Evolutionary conservation across 2,797 vertebrate species (phyloP).

Genomic region (Lutjanus argentimaculatus): DNA sequence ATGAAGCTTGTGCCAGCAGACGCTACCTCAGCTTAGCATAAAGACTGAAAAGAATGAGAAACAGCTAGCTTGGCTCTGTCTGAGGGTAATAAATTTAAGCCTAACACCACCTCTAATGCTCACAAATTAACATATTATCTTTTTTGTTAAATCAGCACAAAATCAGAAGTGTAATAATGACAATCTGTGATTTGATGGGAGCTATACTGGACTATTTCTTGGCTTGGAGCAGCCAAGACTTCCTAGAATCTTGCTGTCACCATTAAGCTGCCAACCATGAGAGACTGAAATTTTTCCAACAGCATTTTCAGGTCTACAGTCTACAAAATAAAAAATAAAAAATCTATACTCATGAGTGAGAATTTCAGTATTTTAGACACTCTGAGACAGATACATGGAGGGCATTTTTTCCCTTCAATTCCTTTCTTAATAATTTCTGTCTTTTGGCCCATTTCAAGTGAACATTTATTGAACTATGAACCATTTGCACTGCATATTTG

Average conservation of each 20-base stretch:
- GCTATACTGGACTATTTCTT: background rate
- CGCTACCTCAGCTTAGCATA: constrained; percentile 1
- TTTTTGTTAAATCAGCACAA: background rate
- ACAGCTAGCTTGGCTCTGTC: background rate
- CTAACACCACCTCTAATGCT: background rate
- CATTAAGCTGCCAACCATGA: no score
- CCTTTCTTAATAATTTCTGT: no score
- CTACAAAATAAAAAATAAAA: no score
- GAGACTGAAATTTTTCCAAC: no score
- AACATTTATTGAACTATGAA: no score
- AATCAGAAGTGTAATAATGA: background rate
- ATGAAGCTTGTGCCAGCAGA: background rate
- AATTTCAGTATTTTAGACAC: no score
- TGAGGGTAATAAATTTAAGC: no score
- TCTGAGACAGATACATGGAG: no score
- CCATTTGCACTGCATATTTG: no score
- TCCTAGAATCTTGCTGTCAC: background rate
- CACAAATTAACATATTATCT: background rate
- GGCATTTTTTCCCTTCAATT: no score
- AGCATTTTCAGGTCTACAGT: background rate
- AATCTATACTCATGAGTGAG: no score
- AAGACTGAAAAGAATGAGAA: background rate
- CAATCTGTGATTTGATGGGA: background rate
- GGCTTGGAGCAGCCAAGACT: background rate
- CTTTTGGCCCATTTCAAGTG: no score